Evolutionary conservation across 2,888 invertebrate species (phyloP).

Genomic region (Drosophila borborema): DNA sequence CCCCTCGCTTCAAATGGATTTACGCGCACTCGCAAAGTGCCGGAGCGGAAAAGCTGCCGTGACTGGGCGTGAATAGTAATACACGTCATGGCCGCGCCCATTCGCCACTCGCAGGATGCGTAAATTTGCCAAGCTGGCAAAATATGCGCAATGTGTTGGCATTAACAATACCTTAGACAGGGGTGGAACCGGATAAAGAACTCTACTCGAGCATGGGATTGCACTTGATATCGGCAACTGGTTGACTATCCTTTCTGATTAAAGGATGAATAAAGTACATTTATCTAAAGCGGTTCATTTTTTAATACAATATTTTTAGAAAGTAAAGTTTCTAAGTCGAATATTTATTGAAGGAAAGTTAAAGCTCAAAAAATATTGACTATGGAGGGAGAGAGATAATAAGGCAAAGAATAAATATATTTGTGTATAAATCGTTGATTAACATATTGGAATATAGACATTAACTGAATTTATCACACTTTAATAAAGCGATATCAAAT

Average conservation of each 20-base stretch:
- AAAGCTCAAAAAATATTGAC: no score
- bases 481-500: not conserved
- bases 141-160: slow-evolving; percentile 60
- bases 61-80: slow-evolving; percentile 25
- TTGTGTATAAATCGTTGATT: not conserved
- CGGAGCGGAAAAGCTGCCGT: slow-evolving; percentile 39
- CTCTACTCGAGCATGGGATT: not conserved
- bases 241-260: no score
- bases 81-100: not conserved
- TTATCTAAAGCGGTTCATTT: no score
- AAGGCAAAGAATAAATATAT: not conserved
- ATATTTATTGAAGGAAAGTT: not conserved
- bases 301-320: not conserved
- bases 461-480: not conserved
- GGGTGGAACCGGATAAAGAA: slow-evolving; percentile 33
- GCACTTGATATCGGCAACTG: no score
- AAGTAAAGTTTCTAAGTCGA: not conserved
- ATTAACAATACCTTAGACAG: slow-evolving; percentile 51
- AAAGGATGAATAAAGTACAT: no score
- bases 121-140: slow-evolving; percentile 67
- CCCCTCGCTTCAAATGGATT: slow-evolving; percentile 67
- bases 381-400: no score
- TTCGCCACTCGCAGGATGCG: slow-evolving; percentile 32
- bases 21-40: slow-evolving; percentile 57
- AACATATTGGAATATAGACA: no score